Evolutionary conservation across 1,140 invertebrate species (phyloP).

Genomic region (Drosophila parvula): DNA sequence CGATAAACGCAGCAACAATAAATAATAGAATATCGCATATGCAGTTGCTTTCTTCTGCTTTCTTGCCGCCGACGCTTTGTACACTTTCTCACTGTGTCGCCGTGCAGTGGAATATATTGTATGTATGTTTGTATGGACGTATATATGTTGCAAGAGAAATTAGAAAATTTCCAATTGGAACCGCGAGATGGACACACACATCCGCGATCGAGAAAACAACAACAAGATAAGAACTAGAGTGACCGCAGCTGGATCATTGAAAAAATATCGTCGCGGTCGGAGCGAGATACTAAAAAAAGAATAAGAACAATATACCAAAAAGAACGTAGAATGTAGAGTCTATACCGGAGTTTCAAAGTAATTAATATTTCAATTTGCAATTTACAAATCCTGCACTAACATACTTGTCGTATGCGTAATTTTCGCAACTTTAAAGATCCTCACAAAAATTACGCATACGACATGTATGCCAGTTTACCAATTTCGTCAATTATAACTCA

Average conservation of each 20-base stretch:
- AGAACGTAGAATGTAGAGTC: neutral
- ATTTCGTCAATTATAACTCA: too few species aligned
- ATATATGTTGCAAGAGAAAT: constrained; percentile 65
- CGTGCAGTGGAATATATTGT: constrained; percentile 43
- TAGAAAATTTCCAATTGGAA: constrained; percentile 47
- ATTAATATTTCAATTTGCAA: too few species aligned
- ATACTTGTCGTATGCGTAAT: neutral
- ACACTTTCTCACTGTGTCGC: constrained; percentile 40
- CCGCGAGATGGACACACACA: constrained; percentile 59
- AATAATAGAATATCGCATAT: constrained; percentile 45
- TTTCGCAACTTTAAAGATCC: neutral
- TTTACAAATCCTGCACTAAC: neutral
- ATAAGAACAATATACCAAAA: neutral
- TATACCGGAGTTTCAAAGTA: too few species aligned
- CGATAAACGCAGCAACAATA: constrained; percentile 13
- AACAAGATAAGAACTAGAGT: constrained; percentile 46
- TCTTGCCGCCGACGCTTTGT: constrained; percentile 29
- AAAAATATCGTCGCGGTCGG: neutral
- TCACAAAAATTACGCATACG: neutral
- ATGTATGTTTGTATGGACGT: constrained; percentile 17
- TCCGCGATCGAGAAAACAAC: constrained; percentile 53
- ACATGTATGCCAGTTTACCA: too few species aligned
- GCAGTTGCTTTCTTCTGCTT: constrained; percentile 42
- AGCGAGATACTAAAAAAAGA: neutral
- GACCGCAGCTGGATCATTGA: neutral